phyloP scores from a whole-genome alignment of 2,888 invertebrate species.

The Brenthis hecate region DNA sequence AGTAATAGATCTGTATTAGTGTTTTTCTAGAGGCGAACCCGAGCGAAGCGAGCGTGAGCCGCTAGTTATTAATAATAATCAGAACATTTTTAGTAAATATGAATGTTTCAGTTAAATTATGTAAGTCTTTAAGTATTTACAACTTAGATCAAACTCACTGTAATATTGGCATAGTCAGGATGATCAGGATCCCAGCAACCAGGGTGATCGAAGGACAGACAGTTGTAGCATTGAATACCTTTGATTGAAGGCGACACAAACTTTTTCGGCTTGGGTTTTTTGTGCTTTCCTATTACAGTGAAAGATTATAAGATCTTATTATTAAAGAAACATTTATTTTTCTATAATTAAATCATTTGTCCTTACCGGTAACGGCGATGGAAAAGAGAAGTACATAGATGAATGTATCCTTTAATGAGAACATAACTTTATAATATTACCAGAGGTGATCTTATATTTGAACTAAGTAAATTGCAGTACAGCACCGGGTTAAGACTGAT shows the following conservation, averaged over 20 bases:
- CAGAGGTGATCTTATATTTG: not conserved
- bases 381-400: constrained; percentile 61
- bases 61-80: too few relatives aligned
- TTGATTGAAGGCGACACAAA: constrained; percentile 65
- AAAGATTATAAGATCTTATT: not conserved
- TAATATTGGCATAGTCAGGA: constrained; percentile 73
- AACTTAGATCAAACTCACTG: constrained; percentile 50
- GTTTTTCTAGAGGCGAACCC: too few relatives aligned
- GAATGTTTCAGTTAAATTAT: not conserved
- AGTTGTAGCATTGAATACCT: constrained; percentile 77
- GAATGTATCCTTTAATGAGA: constrained; percentile 48
- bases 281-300: constrained; percentile 60
- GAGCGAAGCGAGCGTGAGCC: too few relatives aligned
- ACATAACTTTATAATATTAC: constrained; percentile 44
- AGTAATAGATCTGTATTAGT: too few relatives aligned
- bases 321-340: not conserved
- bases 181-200: constrained; percentile 80
- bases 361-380: constrained; percentile 59
- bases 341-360: constrained; percentile 7
- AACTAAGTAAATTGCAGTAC: constrained; percentile 15
- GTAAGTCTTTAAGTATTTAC: not conserved
- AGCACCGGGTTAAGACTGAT: constrained; percentile 31
- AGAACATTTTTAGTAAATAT: too few relatives aligned
- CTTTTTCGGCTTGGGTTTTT: constrained; percentile 71
- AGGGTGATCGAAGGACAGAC: constrained; percentile 75